Conservation (phyloP, 2,797 vertebrate genomes). For the Columba guinea region DNA sequence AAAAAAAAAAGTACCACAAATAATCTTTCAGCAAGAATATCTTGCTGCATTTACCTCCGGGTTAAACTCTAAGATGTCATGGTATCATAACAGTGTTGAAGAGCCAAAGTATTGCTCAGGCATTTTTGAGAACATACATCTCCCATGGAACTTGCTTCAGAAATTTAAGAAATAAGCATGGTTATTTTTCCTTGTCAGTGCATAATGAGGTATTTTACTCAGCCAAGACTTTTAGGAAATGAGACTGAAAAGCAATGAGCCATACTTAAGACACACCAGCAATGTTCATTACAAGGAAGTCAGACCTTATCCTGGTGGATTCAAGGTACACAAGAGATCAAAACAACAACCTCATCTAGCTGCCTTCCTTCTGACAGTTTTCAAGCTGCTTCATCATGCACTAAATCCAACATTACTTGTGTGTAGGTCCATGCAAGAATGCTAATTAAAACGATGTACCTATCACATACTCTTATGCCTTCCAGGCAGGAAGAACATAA, state of each 20-base stretch:
- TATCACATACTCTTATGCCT: not conserved
- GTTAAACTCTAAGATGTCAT: not conserved
- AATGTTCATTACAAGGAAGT: not conserved
- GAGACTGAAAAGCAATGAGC: conserved; percentile 49
- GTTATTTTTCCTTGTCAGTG: conserved; percentile 37
- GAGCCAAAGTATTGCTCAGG: not conserved
- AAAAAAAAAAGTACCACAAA: not conserved
- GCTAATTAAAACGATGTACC: conserved; percentile 49
- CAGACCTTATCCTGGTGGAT: conserved; percentile 3
- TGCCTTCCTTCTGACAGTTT: not conserved
- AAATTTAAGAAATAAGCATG: conserved; percentile 1
- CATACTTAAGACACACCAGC: not conserved
- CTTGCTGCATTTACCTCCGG: not conserved
- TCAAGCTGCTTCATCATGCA: not conserved
- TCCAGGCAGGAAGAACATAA: not conserved
- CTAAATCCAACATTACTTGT: conserved; percentile 42
- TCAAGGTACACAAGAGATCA: not conserved
- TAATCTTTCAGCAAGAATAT: not conserved
- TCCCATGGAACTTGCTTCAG: not conserved
- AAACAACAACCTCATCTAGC: not conserved
- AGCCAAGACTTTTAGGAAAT: conserved; percentile 53
- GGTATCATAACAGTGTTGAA: not conserved
- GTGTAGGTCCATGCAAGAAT: conserved; percentile 30
- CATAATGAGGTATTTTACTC: conserved; percentile 3
- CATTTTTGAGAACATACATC: not conserved